These are phyloP conservation scores for Hoplostethus mediterraneus DNA, from an alignment of 2,797 vertebrate species.

Conservation along the genomic window DNA sequence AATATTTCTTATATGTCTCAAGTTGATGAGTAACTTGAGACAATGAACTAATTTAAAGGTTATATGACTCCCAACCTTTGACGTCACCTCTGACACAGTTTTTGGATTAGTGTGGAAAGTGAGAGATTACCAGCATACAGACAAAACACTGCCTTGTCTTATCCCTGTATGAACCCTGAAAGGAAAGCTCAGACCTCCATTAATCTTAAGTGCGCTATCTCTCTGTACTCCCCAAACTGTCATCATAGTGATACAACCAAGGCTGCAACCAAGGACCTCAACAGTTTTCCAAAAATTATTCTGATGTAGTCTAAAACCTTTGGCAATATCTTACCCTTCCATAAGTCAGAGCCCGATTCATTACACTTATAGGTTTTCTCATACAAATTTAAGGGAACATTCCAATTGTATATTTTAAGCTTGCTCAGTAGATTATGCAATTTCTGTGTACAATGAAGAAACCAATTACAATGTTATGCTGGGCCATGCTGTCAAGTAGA, in stretches of 20 bases:
- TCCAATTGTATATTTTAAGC: too few relatives aligned
- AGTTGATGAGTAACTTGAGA: background rate
- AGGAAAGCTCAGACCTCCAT: slow-evolving; percentile 47
- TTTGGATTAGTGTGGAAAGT: slow-evolving; percentile 25
- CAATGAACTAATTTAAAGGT: background rate
- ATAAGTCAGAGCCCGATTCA: too few relatives aligned
- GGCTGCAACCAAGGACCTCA: slow-evolving; percentile 40
- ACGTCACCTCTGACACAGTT: background rate
- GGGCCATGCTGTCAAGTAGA: background rate
- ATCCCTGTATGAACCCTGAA: slow-evolving; percentile 38
- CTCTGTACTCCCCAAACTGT: slow-evolving; percentile 52
- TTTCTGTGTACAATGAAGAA: background rate
- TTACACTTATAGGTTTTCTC: too few relatives aligned
- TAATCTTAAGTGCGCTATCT: slow-evolving; percentile 57
- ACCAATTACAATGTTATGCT: background rate
- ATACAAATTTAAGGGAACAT: too few relatives aligned
- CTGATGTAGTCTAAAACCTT: background rate
- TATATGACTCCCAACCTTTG: slow-evolving; percentile 1
- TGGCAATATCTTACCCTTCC: background rate
- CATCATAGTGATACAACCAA: slow-evolving; percentile 37
- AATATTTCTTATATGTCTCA: background rate
- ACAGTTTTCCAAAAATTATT: slow-evolving; percentile 4
- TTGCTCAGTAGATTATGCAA: background rate
- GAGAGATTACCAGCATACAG: slow-evolving; percentile 35
- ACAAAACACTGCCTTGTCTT: slow-evolving; percentile 43